Evolutionary conservation across 2,797 vertebrate genomes (phyloP).

Genomic region (Nasua narica): DNA sequence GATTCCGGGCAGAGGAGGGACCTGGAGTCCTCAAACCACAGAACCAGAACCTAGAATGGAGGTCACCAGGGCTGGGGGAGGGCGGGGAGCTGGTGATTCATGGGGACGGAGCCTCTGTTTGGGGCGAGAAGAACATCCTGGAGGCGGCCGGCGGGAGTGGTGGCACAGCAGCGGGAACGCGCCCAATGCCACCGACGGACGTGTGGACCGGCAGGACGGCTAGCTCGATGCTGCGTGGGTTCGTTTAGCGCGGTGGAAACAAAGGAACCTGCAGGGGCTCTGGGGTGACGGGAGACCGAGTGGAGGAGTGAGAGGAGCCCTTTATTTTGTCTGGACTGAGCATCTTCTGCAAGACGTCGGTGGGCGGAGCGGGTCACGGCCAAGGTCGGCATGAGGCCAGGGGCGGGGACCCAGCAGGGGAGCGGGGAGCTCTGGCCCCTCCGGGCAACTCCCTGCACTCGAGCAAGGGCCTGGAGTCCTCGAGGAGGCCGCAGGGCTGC

Average conservation of each 20-base stretch:
- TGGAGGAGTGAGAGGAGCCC: fast-evolving
- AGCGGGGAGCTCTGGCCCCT: neutral
- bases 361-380: fast-evolving
- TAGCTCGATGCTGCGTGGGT: too few relatives aligned
- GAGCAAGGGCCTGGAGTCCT: neutral
- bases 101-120: neutral
- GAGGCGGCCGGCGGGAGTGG: neutral
- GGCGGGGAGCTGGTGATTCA: fast-evolving
- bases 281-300: neutral
- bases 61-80: too few relatives aligned
- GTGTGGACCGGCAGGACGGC: too few relatives aligned
- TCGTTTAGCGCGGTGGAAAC: neutral
- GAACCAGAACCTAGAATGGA: too few relatives aligned
- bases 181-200: fast-evolving
- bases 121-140: neutral
- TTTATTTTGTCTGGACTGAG: neutral
- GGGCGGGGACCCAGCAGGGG: fast-evolving
- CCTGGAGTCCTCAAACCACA: neutral
- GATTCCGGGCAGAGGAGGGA: neutral
- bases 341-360: too few relatives aligned
- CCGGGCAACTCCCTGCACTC: neutral
- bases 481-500: neutral
- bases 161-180: neutral
- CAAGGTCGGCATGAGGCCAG: neutral
- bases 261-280: neutral